A percentile compares a stretch with the other conserved stretches of the same genome.
phyloP scores from a whole-genome alignment of 2,113 vertebrate species.

The Amphilophus citrinellus region DNA sequence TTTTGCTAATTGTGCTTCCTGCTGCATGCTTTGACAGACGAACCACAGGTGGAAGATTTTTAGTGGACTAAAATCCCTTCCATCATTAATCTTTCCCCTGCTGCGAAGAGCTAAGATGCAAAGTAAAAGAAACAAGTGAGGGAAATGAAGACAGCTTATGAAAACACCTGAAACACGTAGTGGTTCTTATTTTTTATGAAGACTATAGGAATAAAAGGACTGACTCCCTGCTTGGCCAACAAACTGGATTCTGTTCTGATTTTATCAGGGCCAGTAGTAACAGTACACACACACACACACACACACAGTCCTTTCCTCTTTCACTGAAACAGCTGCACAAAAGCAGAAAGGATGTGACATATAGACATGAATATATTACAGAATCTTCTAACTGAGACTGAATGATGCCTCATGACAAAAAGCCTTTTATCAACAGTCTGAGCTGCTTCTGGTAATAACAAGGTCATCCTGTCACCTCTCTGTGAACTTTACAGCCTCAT shows the following conservation, averaged over 20 bases:
- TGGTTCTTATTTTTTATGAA: too few relatives aligned
- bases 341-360: background rate
- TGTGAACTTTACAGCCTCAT: background rate
- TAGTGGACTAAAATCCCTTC: background rate
- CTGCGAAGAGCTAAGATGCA: background rate
- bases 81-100: background rate
- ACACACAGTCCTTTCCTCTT: background rate
- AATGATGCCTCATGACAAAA: background rate
- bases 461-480: background rate
- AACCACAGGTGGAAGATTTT: too few relatives aligned
- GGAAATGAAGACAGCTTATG: background rate
- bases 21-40: background rate
- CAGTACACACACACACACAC: background rate
- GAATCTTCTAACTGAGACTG: background rate
- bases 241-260: background rate
- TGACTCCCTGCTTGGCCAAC: too few relatives aligned
- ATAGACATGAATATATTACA: background rate
- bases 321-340: background rate
- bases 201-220: too few relatives aligned
- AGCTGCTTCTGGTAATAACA: background rate
- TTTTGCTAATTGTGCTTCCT: background rate
- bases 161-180: too few relatives aligned
- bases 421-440: background rate
- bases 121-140: background rate
- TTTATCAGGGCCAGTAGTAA: background rate